Conservation (phyloP, 1,140 invertebrate species). For the Hetaerina americana region DNA sequence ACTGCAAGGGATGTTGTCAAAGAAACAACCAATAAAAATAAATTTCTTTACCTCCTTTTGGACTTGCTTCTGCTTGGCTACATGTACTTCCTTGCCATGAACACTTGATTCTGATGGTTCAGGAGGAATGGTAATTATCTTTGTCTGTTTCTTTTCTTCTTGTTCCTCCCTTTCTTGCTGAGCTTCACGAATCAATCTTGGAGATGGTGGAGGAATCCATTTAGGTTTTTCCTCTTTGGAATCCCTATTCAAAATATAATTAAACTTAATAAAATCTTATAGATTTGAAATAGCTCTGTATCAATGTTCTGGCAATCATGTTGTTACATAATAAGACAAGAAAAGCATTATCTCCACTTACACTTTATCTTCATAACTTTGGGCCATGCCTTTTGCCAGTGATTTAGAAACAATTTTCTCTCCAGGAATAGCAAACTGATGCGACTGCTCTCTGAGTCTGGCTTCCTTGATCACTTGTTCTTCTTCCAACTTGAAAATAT, state of each 20-base stretch:
- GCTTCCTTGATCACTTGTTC: slow-evolving; percentile 71
- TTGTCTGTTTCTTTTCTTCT: neutral
- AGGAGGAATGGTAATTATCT: neutral
- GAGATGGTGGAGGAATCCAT: slow-evolving; percentile 23
- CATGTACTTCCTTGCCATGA: slow-evolving; percentile 76
- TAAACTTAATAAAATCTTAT: slow-evolving; percentile 6
- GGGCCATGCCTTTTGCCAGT: slow-evolving; percentile 71
- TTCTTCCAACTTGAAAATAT: slow-evolving; percentile 49
- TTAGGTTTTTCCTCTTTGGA: slow-evolving; percentile 38
- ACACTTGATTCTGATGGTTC: slow-evolving; percentile 68
- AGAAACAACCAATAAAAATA: neutral
- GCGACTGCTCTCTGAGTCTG: slow-evolving; percentile 54
- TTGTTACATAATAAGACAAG: neutral
- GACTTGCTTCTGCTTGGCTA: slow-evolving; percentile 74
- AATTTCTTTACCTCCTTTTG: slow-evolving; percentile 59
- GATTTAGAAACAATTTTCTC: slow-evolving; percentile 63
- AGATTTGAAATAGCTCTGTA: no score
- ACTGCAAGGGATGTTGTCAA: neutral
- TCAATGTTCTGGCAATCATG: no score
- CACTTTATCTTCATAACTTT: slow-evolving; percentile 69
- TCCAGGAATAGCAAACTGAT: slow-evolving; percentile 73
- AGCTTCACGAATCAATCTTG: slow-evolving; percentile 28
- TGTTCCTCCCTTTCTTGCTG: slow-evolving; percentile 21
- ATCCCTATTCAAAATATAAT: slow-evolving; percentile 22
- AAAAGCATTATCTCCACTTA: slow-evolving; percentile 37